These are phyloP conservation scores for Vombatus ursinus DNA, from an alignment of 2,113 vertebrate genomes.

Conservation along the genomic window DNA sequence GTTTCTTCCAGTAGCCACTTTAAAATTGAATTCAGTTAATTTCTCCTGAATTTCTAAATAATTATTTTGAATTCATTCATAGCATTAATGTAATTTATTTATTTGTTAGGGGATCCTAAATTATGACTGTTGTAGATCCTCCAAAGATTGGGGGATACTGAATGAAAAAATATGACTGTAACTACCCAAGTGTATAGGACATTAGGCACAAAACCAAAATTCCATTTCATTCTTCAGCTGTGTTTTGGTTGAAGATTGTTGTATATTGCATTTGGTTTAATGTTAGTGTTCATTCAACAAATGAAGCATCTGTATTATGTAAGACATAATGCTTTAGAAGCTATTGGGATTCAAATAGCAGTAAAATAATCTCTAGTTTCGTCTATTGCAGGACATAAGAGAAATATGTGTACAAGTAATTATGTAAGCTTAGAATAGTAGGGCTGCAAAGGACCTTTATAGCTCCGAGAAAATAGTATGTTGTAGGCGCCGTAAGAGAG, in stretches of 20 bases:
- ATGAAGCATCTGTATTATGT: conserved; percentile 4
- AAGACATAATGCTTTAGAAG: background rate
- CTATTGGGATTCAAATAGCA: background rate
- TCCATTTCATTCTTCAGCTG: background rate
- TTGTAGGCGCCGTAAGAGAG: background rate
- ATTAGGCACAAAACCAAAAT: conserved; percentile 2
- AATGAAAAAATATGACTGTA: conserved; percentile 28
- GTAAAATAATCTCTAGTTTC: background rate
- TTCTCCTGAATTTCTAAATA: background rate
- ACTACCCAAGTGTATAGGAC: conserved; percentile 6
- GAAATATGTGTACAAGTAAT: conserved; percentile 1
- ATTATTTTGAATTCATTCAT: conserved; percentile 46
- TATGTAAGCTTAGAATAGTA: conserved; percentile 1
- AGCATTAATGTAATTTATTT: conserved; percentile 29
- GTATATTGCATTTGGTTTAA: conserved; percentile 34
- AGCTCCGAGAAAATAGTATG: background rate
- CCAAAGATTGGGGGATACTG: conserved; percentile 14
- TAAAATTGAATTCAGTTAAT: conserved; percentile 25
- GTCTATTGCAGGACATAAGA: background rate
- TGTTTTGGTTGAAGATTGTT: conserved; percentile 34
- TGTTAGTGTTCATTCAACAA: conserved; percentile 9
- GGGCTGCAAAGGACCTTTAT: background rate
- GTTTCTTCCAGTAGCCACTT: conserved; percentile 15
- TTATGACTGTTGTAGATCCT: conserved; percentile 23
- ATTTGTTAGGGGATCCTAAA: conserved; percentile 40